Percentiles rank a stretch among this genome's conserved stretches.
These are phyloP conservation scores for Tenthredo amoena DNA, from an alignment of 2,888 invertebrate species.

Conservation along the genomic window DNA sequence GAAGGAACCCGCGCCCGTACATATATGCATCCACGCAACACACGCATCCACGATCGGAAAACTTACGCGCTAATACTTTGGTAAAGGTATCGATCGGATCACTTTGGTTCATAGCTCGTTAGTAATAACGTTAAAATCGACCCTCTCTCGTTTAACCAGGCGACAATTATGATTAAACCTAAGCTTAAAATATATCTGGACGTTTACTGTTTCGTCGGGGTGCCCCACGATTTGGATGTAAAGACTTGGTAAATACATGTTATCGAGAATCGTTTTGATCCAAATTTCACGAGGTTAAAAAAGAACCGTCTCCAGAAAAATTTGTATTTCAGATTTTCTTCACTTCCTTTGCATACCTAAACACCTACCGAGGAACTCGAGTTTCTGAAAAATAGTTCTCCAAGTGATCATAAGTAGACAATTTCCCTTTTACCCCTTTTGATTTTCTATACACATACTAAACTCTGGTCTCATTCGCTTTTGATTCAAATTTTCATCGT, in stretches of 20 bases:
- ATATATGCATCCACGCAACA: conserved; percentile 18
- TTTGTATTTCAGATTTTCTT: background rate
- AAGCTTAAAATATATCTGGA: conserved; percentile 39
- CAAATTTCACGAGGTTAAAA: background rate
- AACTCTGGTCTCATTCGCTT: background rate
- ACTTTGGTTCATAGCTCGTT: conserved; percentile 62
- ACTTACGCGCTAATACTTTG: conserved; percentile 75
- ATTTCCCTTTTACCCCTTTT: conserved; percentile 4
- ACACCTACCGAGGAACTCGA: background rate
- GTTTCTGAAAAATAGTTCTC: background rate
- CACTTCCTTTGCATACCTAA: background rate
- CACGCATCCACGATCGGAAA: conserved; percentile 43
- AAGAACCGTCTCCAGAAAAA: background rate
- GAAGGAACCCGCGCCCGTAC: conserved; percentile 33
- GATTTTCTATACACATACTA: conserved; percentile 3
- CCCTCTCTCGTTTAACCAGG: background rate
- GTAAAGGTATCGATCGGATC: conserved; percentile 64
- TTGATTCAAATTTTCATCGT: background rate
- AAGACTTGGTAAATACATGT: background rate
- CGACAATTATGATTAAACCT: conserved; percentile 33
- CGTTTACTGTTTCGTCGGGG: conserved; percentile 53
- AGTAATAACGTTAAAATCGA: background rate
- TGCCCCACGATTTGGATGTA: conserved; percentile 42
- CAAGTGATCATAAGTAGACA: background rate
- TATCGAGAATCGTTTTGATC: background rate